These are phyloP conservation scores for Porites evermanni DNA, from an alignment of 92 coral and sea anemone species.

Conservation along the genomic window DNA sequence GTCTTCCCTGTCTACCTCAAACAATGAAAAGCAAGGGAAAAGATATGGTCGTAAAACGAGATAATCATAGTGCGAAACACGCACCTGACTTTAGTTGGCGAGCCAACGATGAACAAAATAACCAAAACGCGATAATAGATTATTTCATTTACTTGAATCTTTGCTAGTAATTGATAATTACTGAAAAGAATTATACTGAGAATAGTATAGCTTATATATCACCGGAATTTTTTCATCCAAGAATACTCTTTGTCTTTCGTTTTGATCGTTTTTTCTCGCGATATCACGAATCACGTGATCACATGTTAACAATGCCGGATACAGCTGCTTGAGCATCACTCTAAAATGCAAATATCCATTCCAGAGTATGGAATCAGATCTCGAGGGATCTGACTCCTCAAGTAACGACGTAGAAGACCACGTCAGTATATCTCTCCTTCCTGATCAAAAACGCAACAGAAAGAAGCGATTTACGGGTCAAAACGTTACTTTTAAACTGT, in stretches of 20 bases:
- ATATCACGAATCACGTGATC: slow-evolving; percentile 39
- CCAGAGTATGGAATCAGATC: slow-evolving; percentile 53
- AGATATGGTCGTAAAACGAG: background rate
- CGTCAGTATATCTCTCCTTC: slow-evolving; percentile 80
- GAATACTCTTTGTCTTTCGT: background rate
- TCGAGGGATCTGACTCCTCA: slow-evolving; percentile 72
- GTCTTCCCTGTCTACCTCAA: background rate
- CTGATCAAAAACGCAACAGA: slow-evolving; percentile 64
- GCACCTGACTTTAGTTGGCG: background rate
- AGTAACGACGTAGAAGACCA: slow-evolving; percentile 71
- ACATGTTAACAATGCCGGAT: slow-evolving; percentile 53
- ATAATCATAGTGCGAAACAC: background rate
- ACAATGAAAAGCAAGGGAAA: background rate
- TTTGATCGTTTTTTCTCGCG: background rate
- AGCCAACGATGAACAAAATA: background rate
- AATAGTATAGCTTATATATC: background rate
- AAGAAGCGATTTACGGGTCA: slow-evolving; percentile 15
- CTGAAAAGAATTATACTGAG: background rate
- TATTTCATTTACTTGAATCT: background rate
- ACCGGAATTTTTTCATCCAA: background rate
- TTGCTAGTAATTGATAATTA: background rate
- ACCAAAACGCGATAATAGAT: background rate
- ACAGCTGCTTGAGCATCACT: slow-evolving; percentile 36
- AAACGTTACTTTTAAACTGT: background rate
- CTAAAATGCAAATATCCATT: slow-evolving; percentile 28